These are phyloP conservation scores for Thryonomys swinderianus DNA, from an alignment of 2,113 vertebrate genomes.

Conservation along the genomic window DNA sequence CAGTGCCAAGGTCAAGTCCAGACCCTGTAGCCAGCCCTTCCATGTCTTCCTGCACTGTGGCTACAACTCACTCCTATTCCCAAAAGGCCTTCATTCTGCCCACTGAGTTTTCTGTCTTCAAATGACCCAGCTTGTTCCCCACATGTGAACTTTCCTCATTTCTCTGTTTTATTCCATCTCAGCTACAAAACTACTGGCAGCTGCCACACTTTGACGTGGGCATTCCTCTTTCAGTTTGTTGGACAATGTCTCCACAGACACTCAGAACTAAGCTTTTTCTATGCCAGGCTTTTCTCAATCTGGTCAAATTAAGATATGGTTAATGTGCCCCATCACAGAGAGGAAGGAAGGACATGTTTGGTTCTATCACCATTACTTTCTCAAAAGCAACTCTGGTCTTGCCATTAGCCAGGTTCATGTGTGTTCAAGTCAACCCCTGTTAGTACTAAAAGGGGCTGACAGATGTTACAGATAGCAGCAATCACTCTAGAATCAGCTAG, in stretches of 20 bases:
- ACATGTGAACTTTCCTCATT: too few relatives aligned
- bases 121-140: neutral
- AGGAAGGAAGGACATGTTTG: neutral
- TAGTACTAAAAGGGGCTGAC: neutral
- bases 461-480: neutral
- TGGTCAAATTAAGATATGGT: too few relatives aligned
- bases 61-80: neutral
- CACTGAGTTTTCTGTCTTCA: neutral
- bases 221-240: too few relatives aligned
- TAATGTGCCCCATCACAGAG: neutral
- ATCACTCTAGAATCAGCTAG: neutral
- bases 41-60: neutral
- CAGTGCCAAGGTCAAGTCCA: neutral
- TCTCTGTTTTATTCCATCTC: too few relatives aligned
- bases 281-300: too few relatives aligned
- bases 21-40: neutral
- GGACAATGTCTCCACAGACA: too few relatives aligned
- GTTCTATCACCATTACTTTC: constrained; percentile 1
- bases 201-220: too few relatives aligned
- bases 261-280: too few relatives aligned
- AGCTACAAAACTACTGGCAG: too few relatives aligned
- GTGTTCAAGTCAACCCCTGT: neutral
- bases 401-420: neutral
- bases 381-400: neutral
- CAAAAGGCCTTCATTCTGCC: neutral